Evolutionary conservation across 2,797 vertebrate genomes (phyloP), one percentile per base, ranked within the genome.

Genomic region (Tapirus indicus): DNA sequence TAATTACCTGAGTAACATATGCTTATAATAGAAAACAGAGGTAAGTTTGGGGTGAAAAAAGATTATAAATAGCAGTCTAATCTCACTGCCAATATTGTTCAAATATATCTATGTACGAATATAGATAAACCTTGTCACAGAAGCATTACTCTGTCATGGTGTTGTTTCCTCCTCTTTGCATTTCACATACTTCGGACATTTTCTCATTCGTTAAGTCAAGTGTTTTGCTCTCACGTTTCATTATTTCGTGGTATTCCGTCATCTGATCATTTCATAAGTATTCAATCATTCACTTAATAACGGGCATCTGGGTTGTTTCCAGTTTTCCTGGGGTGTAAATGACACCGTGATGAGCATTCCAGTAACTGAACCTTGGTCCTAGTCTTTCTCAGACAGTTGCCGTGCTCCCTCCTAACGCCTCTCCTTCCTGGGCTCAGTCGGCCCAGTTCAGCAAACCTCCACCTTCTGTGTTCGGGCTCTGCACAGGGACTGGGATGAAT

Each of bases 341-440:
- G 38, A 32, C 9, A 17, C 58, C 12, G 8, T 13, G 41, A 13
- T 41, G 58, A 89, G 9, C 4, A 25, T 52, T 58, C 56, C 83
- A 5, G 44, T 62, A 52, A 29, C 44, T 23, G 35, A 66, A 49
- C 69, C 64, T 38, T 56, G 72, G 12, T 47, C 9, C 54, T 32
- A 27, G 49, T 56, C 27, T 69, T 75, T 68, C 29, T 77, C 21
- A 75, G 49, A 32, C 4, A 1, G 0, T 27, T 9, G 41, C 72
- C 27, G 1, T 8, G 64, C 21, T 62, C 18, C 44, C 13, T 44
- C 7, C 7, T 5, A 1, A 13, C 5, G 0, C 66, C 5, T 62
- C 23, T 49, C n/a, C 21, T 2, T 49, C 38, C 47, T 8, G 3
- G 35, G 27, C 32, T 60, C 47, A 5, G 7, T 54, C 47, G 3